These are phyloP conservation scores for Heliconius ismenius DNA, from an alignment of 2,888 invertebrate genomes.

Conservation along the genomic window DNA sequence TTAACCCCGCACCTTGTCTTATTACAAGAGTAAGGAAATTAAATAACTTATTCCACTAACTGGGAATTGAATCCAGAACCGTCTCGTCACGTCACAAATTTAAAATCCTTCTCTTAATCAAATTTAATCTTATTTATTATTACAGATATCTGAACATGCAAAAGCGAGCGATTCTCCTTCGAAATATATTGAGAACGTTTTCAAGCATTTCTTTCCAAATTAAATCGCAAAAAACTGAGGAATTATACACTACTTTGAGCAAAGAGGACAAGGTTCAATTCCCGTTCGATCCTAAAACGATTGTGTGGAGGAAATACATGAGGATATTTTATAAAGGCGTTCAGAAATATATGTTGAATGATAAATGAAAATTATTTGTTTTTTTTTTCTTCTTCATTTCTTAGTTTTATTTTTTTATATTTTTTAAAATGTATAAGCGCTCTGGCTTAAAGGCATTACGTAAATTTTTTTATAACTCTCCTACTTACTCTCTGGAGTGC, in stretches of 20 bases:
- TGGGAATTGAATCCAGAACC: not conserved
- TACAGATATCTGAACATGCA: conserved; percentile 43
- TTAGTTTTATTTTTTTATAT: not conserved
- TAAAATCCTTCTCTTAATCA: too few species aligned
- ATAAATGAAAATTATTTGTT: conserved; percentile 13
- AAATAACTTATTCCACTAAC: not conserved
- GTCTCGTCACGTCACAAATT: too few species aligned
- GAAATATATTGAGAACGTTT: conserved; percentile 84
- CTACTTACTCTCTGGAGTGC: too few species aligned
- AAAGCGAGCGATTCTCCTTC: conserved; percentile 32
- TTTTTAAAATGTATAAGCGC: not conserved
- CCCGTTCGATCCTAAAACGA: conserved; percentile 88
- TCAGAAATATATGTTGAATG: conserved; percentile 78
- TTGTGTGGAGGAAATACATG: conserved; percentile 91
- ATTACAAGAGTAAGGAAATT: too few species aligned
- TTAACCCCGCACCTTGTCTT: not conserved
- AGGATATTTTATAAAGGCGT: conserved; percentile 91
- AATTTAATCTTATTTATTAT: conserved; percentile 2
- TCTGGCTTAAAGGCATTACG: too few species aligned
- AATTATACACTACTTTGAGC: conserved; percentile 81
- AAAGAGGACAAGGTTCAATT: conserved; percentile 86
- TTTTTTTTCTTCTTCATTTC: not conserved
- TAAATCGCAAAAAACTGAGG: conserved; percentile 85
- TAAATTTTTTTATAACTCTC: too few species aligned
- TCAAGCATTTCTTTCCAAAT: conserved; percentile 91